Evolutionary conservation across 2,113 vertebrate genomes (phyloP).

Genomic region (Neogale vison): DNA sequence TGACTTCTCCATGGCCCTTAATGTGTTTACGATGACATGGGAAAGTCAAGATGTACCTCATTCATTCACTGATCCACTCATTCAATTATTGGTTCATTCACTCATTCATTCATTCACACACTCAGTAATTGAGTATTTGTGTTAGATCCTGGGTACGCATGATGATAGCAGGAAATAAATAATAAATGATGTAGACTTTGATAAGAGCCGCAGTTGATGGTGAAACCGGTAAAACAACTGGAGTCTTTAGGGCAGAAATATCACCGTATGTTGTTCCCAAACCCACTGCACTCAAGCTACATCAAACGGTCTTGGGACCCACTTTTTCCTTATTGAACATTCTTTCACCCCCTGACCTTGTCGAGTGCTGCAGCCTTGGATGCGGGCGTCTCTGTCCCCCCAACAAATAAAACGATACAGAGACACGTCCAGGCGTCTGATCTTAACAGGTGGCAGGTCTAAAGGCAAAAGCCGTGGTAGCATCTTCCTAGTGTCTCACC

Average conservation of each 20-base stretch:
- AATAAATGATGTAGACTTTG: fast-evolving
- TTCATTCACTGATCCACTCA: neutral
- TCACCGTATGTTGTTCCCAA: fast-evolving
- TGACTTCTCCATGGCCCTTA: neutral
- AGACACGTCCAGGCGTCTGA: fast-evolving
- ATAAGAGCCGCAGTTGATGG: neutral
- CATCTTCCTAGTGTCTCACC: fast-evolving
- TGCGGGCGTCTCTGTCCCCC: fast-evolving
- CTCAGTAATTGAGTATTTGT: neutral
- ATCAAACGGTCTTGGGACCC: fast-evolving
- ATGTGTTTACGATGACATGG: fast-evolving
- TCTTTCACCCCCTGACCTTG: fast-evolving
- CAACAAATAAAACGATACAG: neutral
- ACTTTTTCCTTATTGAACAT: fast-evolving
- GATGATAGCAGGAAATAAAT: fast-evolving
- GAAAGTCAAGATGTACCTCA: neutral
- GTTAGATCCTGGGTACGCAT: neutral
- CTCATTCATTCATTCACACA: neutral
- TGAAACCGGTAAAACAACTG: fast-evolving
- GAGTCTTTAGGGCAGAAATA: neutral
- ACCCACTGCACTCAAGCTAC: neutral
- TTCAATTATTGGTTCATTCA: neutral
- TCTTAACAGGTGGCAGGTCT: too few relatives aligned
- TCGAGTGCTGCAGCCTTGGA: fast-evolving
- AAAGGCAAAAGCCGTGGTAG: neutral